These are phyloP conservation scores for Zaprionus gabonicus DNA, from an alignment of 1,140 invertebrate genomes.

Conservation along the genomic window DNA sequence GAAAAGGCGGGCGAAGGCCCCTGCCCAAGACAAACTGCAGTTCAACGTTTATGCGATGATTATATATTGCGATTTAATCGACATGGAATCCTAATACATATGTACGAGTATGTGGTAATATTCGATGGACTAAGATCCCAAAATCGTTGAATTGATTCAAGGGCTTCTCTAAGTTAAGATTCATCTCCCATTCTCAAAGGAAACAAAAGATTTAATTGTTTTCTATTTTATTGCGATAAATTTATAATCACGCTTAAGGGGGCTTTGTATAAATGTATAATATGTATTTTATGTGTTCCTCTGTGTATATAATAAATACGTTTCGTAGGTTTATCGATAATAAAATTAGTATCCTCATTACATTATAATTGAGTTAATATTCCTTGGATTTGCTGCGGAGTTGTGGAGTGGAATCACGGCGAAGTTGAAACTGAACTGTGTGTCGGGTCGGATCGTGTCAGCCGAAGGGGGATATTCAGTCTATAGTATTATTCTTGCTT, in stretches of 20 bases:
- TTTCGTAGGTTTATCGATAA: slow-evolving; percentile 69
- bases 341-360: slow-evolving; percentile 51
- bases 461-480: neutral
- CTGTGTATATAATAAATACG: slow-evolving; percentile 68
- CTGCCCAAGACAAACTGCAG: neutral
- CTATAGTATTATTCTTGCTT: slow-evolving; percentile 35
- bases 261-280: slow-evolving; percentile 39
- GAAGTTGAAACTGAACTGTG: slow-evolving; percentile 15
- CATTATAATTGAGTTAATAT: slow-evolving; percentile 47
- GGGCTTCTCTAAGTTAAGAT: neutral
- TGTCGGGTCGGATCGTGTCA: neutral
- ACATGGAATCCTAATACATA: no score
- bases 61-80: neutral
- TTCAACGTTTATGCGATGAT: slow-evolving; percentile 21
- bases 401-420: slow-evolving; percentile 41
- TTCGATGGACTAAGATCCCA: neutral
- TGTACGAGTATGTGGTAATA: no score
- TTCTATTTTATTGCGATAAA: slow-evolving; percentile 48
- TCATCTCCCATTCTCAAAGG: neutral
- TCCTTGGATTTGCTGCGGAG: slow-evolving; percentile 25
- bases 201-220: slow-evolving; percentile 10
- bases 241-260: slow-evolving; percentile 50
- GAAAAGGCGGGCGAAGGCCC: neutral
- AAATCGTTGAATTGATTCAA: no score
- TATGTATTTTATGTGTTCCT: slow-evolving; percentile 34